Conservation (phyloP, 2,113 vertebrate genomes). For the Gasterosteus nipponicus region DNA sequence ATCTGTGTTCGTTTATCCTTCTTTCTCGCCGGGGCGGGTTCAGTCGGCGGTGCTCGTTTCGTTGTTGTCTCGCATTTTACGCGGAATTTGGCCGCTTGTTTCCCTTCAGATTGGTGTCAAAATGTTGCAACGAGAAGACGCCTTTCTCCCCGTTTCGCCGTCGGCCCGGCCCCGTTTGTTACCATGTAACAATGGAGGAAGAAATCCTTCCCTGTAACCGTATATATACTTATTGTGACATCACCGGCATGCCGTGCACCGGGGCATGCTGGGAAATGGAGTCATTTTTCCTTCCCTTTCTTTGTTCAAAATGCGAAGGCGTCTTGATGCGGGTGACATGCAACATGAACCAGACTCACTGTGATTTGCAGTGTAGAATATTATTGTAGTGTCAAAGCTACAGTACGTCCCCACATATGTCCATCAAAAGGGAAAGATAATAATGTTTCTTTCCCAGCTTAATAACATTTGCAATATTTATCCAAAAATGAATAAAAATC, state of each 20-base stretch:
- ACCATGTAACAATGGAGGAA: constrained; percentile 83
- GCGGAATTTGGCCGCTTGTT: neutral
- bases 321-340: neutral
- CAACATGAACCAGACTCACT: neutral
- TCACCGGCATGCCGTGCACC: constrained; percentile 60
- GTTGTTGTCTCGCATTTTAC: constrained; percentile 41
- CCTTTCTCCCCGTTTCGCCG: constrained; percentile 42
- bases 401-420: constrained; percentile 9
- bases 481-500: neutral
- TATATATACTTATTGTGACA: constrained; percentile 81
- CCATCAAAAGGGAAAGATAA: neutral
- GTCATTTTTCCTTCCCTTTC: constrained; percentile 34
- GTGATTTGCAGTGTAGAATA: neutral
- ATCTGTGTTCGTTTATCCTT: constrained; percentile 72
- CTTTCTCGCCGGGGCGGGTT: constrained; percentile 62
- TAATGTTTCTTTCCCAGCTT: neutral
- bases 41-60: constrained; percentile 48
- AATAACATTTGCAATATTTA: neutral
- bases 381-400: neutral
- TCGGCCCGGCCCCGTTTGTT: constrained; percentile 77
- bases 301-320: constrained; percentile 41
- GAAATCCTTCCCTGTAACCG: constrained; percentile 67
- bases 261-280: constrained; percentile 75
- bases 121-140: constrained; percentile 61
- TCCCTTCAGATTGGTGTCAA: constrained; percentile 8